Conservation (phyloP, 2,113 vertebrate species). For the Plecturocebus donacophilus region DNA sequence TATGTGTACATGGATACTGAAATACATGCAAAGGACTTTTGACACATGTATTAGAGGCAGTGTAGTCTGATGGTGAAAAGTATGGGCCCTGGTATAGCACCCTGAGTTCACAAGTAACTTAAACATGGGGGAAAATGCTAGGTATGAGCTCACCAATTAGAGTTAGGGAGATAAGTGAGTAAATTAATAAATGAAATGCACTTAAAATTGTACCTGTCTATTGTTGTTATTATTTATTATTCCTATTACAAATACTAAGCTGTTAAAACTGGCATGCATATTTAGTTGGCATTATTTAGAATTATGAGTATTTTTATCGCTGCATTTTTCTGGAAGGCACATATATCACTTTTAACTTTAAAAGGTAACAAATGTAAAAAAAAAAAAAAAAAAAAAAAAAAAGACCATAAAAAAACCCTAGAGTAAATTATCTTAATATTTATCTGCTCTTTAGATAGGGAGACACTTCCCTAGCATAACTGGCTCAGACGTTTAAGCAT, state of each 20-base stretch:
- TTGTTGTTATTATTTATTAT: not conserved
- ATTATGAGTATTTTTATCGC: conserved; percentile 16
- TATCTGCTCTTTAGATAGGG: conserved; percentile 6
- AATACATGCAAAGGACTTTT: not conserved
- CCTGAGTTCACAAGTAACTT: not conserved
- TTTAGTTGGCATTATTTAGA: no score
- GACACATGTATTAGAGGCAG: not conserved
- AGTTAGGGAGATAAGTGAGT: not conserved
- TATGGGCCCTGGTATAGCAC: not conserved
- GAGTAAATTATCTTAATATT: not conserved
- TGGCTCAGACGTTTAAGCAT: not conserved
- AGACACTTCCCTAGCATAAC: not conserved
- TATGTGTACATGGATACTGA: not conserved
- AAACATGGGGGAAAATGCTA: not conserved
- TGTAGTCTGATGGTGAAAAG: not conserved
- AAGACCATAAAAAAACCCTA: not conserved
- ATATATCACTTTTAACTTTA: not conserved
- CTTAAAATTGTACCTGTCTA: not conserved
- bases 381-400: conserved; percentile 16
- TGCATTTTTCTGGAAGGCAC: conserved; percentile 31
- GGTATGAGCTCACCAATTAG: not conserved
- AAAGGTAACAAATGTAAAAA: conserved; percentile 32
- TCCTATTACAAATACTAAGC: not conserved
- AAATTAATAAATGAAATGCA: not conserved
- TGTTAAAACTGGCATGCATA: not conserved